These are phyloP conservation scores for Neoaliturus tenellus DNA, from an alignment of 2,888 invertebrate species.

Conservation along the genomic window DNA sequence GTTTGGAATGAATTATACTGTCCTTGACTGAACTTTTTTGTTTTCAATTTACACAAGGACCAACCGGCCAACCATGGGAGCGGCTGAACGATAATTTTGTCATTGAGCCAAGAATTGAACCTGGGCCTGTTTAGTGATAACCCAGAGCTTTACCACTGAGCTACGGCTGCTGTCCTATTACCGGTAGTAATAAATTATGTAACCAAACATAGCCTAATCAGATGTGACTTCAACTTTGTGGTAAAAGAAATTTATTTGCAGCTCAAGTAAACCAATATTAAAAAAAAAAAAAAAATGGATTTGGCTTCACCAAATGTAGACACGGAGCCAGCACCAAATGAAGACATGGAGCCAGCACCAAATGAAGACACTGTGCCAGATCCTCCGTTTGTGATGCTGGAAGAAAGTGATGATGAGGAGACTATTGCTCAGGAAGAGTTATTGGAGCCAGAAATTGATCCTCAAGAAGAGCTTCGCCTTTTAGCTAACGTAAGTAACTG, in stretches of 20 bases:
- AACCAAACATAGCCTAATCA: too few relatives aligned
- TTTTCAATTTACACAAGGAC: too few relatives aligned
- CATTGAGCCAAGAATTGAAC: too few relatives aligned
- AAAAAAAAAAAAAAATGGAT: neutral
- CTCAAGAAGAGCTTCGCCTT: slow-evolving; percentile 16
- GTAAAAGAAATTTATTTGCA: neutral
- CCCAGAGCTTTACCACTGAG: too few relatives aligned
- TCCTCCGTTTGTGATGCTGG: neutral
- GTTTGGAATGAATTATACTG: too few relatives aligned
- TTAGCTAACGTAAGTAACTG: neutral
- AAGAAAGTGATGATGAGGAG: slow-evolving; percentile 4
- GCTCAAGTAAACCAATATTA: neutral
- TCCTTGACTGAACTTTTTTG: too few relatives aligned
- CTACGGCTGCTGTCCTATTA: too few relatives aligned
- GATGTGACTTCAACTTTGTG: too few relatives aligned
- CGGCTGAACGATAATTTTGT: too few relatives aligned
- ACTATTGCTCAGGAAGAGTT: slow-evolving; percentile 10
- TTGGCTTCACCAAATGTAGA: neutral
- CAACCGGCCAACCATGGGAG: too few relatives aligned
- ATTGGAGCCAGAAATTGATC: slow-evolving; percentile 10
- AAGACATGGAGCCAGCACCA: neutral
- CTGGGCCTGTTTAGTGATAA: too few relatives aligned
- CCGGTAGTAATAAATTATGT: too few relatives aligned
- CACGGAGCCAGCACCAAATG: neutral
- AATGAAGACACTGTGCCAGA: neutral